Evolutionary conservation across 2,113 vertebrate species (phyloP).

Genomic region (Embiotoca jacksoni): DNA sequence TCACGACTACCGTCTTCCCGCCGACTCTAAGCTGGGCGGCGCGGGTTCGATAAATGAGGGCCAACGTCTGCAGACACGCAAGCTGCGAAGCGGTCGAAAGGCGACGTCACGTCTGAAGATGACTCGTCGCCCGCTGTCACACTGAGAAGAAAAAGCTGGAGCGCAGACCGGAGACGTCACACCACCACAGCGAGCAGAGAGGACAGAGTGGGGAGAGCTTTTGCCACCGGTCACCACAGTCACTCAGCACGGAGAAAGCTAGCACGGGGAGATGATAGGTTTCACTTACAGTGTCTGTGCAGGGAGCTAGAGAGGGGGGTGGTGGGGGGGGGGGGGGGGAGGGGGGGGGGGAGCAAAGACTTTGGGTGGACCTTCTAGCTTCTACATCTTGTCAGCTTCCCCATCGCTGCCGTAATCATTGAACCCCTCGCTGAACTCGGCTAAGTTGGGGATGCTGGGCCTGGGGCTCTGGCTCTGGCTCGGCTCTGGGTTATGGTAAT

Average conservation of each 20-base stretch:
- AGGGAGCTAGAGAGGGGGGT: constrained; percentile 54
- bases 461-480: constrained; percentile 88
- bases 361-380: constrained; percentile 58
- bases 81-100: constrained; percentile 50
- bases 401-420: constrained; percentile 94
- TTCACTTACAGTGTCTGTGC: constrained; percentile 89
- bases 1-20: background rate
- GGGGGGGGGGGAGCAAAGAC: constrained; percentile 31
- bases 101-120: constrained; percentile 49
- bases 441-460: constrained; percentile 95
- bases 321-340: constrained; percentile 52
- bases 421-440: constrained; percentile 98
- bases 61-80: constrained; percentile 84
- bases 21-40: too few relatives aligned
- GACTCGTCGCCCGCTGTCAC: constrained; percentile 64
- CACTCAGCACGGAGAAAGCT: constrained; percentile 84
- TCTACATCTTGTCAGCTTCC: constrained; percentile 95
- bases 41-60: constrained; percentile 67
- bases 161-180: constrained; percentile 67
- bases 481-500: constrained; percentile 80
- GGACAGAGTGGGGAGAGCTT: constrained; percentile 82
- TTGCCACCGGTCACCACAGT: constrained; percentile 91
- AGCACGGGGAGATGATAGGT: constrained; percentile 81
- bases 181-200: constrained; percentile 68
- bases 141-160: constrained; percentile 53